phyloP scores from a whole-genome alignment of 2,113 vertebrate genomes.

The Dunckerocampus dactyliophorus region DNA sequence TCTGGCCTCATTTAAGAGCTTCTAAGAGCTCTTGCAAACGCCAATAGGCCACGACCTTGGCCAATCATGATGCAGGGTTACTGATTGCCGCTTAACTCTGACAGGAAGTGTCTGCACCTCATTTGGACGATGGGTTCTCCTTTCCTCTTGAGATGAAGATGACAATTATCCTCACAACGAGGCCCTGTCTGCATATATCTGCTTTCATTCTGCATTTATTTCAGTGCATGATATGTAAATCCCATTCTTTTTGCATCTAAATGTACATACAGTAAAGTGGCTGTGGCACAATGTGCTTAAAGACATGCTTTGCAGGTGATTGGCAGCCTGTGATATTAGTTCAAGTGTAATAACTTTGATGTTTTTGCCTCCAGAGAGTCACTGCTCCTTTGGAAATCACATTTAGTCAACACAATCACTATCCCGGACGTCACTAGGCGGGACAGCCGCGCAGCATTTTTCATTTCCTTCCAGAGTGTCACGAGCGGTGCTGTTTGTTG shows the following conservation, averaged over 20 bases:
- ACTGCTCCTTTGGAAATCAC: slow-evolving; percentile 57
- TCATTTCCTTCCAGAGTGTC: slow-evolving; percentile 58
- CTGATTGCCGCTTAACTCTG: slow-evolving; percentile 63
- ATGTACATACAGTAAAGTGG: background rate
- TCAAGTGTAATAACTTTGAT: slow-evolving; percentile 55
- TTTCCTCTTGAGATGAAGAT: slow-evolving; percentile 61
- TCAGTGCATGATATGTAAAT: slow-evolving; percentile 12
- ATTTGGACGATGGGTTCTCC: slow-evolving; percentile 60
- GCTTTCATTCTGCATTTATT: slow-evolving; percentile 12
- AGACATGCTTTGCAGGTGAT: slow-evolving; percentile 39
- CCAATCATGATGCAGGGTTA: slow-evolving; percentile 40
- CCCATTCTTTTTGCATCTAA: background rate
- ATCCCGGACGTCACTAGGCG: slow-evolving; percentile 30
- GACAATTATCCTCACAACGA: slow-evolving; percentile 38
- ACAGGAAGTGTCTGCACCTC: slow-evolving; percentile 57
- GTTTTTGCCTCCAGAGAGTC: slow-evolving; percentile 45
- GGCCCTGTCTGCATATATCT: slow-evolving; percentile 20
- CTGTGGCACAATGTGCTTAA: slow-evolving; percentile 41
- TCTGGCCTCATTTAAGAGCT: slow-evolving; percentile 55
- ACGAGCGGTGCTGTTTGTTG: slow-evolving; percentile 13
- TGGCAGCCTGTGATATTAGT: slow-evolving; percentile 61
- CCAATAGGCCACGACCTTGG: slow-evolving; percentile 66
- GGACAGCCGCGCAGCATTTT: slow-evolving; percentile 41
- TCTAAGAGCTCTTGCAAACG: slow-evolving; percentile 48
- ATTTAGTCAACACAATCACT: slow-evolving; percentile 56